phyloP scores from a whole-genome alignment of 2,113 vertebrate genomes.

The Neolamprologus kungweensis region DNA sequence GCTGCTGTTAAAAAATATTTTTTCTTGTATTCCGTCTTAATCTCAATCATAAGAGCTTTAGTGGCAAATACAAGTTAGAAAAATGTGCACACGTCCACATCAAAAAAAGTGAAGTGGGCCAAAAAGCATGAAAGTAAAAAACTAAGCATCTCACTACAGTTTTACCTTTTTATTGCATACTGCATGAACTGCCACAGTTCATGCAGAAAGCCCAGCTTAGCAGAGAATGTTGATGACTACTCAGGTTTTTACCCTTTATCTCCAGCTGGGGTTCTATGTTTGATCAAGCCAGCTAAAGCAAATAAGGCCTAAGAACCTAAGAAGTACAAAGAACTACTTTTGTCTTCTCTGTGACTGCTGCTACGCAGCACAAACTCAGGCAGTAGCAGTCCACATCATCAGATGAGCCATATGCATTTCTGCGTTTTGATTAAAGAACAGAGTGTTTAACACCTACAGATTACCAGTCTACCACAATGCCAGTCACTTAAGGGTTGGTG shows the following conservation, averaged over 20 bases:
- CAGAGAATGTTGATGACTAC: background rate
- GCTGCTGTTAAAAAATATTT: background rate
- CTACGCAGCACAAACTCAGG: background rate
- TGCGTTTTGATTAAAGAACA: background rate
- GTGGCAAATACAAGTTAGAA: background rate
- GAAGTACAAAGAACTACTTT: background rate
- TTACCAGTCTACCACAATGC: background rate
- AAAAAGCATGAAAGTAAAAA: background rate
- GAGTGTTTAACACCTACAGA: background rate
- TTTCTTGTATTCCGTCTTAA: background rate
- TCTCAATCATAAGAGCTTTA: background rate
- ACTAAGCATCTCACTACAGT: background rate
- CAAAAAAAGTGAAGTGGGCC: background rate
- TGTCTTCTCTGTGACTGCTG: background rate
- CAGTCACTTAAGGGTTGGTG: background rate
- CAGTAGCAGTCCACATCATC: background rate
- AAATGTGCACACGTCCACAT: background rate
- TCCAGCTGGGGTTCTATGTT: background rate
- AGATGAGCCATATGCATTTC: background rate
- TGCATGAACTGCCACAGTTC: background rate
- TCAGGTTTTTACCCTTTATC: background rate
- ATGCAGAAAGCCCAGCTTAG: background rate
- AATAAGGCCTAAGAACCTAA: background rate
- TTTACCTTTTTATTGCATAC: background rate
- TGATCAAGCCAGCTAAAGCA: background rate